Evolutionary conservation across 2,888 invertebrate species (phyloP), one percentile per base, ranked within the genome.

Genomic region (Drosophila borborema): DNA sequence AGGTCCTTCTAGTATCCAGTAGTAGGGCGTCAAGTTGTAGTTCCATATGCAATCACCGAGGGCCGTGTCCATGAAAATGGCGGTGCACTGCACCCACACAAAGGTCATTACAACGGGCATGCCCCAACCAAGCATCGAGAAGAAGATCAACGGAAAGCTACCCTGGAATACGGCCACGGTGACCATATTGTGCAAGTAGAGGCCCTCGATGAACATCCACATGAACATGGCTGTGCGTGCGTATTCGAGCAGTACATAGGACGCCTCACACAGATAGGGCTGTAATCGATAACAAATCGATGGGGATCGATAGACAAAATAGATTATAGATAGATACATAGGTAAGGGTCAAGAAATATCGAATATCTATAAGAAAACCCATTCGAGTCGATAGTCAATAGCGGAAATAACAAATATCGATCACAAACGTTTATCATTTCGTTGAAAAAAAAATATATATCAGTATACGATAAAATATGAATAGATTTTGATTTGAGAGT

Each of bases 181-280:
- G 45, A 98, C 96, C 92, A 97, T 95, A 75, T 96, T 96, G 92
- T 98, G 97, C 31, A 99, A 94, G 91, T 97, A 98, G 16, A 98
- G 94, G 0, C 98, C 99, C 92, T 99, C 99, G 61, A 98, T 96
- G 87, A 99, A 97, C 98, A 99, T 99, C 98, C 99, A 99, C 95
- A 97, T 96, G 91, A 98, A 99, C 95, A 97, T 97, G 1, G 97
- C 96, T 0, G 97, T 97, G 74, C 97, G 96, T 0, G 97, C 96
- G 91, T 98, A 99, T 91, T 99, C 99, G 77, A 99, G 93, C 1
- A 98, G 92, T 0, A 96, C 94, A 93, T 97, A 97, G 59, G 95
- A 95, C 0, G 95, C 94, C 91, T 97, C 97, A 91, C 98, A 98
- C 0, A 98, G 91, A 59, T 96, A 94, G 1, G 96, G 96, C 98